Percentiles rank a stretch among this genome's conserved stretches.
Evolutionary conservation across 2,797 vertebrate genomes (phyloP).

Genomic region (Tapera naevia): DNA sequence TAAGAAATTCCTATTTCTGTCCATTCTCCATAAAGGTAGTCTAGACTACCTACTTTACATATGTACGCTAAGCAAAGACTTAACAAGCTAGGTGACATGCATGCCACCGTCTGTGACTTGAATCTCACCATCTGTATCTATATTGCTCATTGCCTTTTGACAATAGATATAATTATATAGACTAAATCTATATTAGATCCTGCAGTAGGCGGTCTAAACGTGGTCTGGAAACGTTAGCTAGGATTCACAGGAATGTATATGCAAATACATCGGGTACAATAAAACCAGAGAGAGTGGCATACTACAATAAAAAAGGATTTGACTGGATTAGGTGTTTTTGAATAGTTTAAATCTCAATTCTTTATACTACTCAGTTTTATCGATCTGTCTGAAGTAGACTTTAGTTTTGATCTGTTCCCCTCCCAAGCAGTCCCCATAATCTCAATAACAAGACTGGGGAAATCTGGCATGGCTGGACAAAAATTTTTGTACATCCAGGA

Average conservation of each 20-base stretch:
- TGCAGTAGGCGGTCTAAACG: neutral
- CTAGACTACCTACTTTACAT: neutral
- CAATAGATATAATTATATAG: neutral
- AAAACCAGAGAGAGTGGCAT: neutral
- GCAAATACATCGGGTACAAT: neutral
- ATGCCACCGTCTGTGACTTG: neutral
- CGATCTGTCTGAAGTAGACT: neutral
- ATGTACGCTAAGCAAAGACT: neutral
- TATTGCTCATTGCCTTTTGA: neutral
- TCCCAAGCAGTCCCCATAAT: neutral
- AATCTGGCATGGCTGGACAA: neutral
- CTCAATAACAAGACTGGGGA: neutral
- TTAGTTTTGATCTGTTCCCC: neutral
- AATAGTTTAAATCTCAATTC: neutral
- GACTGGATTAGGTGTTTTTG: neutral
- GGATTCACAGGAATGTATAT: neutral
- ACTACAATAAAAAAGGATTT: neutral
- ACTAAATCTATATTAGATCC: neutral
- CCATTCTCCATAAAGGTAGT: neutral
- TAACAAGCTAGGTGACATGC: neutral
- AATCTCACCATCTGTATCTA: neutral
- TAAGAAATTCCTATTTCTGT: neutral
- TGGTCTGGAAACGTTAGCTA: neutral
- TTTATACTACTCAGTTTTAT: neutral
- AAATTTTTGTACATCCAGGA: conserved; percentile 15